Evolutionary conservation across 2,113 vertebrate genomes (phyloP).

Genomic region (Ammospiza caudacuta): DNA sequence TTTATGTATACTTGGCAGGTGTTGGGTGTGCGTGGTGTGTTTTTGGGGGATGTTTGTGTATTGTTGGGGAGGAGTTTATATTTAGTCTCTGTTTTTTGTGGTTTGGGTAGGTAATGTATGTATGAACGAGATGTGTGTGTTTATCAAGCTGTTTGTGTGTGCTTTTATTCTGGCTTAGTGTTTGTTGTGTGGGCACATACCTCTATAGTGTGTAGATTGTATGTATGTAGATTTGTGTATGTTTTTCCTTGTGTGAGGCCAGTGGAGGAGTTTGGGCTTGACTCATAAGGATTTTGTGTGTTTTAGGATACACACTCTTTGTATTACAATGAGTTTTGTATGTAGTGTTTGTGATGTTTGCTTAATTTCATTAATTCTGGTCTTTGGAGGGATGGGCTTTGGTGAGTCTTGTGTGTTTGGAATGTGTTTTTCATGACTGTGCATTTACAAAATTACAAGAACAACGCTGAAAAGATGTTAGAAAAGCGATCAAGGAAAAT

Average conservation of each 20-base stretch:
- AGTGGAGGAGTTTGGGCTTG: slow-evolving; percentile 51
- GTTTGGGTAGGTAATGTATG: slow-evolving; percentile 51
- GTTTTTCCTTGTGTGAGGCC: slow-evolving; percentile 21
- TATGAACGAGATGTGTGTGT: slow-evolving; percentile 26
- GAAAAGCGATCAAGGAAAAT: not conserved
- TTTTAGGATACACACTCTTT: not conserved
- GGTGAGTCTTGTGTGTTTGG: not conserved
- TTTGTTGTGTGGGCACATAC: slow-evolving; percentile 41
- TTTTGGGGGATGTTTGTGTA: slow-evolving; percentile 61
- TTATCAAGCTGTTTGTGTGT: slow-evolving; percentile 19
- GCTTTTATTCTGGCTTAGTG: slow-evolving; percentile 15
- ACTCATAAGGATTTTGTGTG: slow-evolving; percentile 23
- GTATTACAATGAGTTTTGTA: not conserved
- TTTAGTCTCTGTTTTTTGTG: slow-evolving; percentile 66
- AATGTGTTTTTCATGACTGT: not conserved
- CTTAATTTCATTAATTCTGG: not conserved
- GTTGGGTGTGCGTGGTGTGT: not conserved
- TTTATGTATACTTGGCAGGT: slow-evolving; percentile 48
- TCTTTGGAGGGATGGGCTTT: not conserved
- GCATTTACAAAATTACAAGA: not conserved
- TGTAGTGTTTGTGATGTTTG: not conserved
- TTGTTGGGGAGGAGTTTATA: slow-evolving; percentile 66
- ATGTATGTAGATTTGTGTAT: not conserved
- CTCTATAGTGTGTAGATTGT: not conserved
- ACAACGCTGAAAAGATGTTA: not conserved